Percentiles rank a stretch among this genome's conserved stretches.
Conservation (phyloP, 1,140 invertebrate genomes). For the Oscheius sp. region DNA sequence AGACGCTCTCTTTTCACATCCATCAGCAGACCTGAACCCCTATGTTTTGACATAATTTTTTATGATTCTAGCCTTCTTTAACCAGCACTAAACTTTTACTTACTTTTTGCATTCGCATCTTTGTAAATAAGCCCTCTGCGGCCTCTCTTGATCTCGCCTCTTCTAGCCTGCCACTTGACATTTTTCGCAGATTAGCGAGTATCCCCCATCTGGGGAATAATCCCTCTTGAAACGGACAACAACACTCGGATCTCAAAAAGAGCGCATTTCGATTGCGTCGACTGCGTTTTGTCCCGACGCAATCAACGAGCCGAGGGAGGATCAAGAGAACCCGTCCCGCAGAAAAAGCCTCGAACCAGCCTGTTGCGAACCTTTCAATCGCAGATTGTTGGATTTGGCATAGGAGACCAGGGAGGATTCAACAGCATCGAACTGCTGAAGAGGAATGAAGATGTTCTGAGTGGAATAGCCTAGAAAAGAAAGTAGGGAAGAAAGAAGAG, state of each 20-base stretch:
- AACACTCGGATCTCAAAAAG: no score
- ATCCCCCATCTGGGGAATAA: no score
- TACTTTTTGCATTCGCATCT: no score
- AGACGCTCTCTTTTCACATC: conserved; percentile 42
- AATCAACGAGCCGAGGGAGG: background rate
- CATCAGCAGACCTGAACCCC: conserved; percentile 36
- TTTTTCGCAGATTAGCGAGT: no score
- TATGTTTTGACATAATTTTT: background rate
- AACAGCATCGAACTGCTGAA: conserved; percentile 18
- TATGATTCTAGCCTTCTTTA: background rate
- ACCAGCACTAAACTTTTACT: no score
- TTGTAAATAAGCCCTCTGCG: no score
- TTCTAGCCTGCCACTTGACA: background rate
- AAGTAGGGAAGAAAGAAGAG: no score
- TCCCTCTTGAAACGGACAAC: no score
- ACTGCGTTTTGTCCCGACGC: background rate
- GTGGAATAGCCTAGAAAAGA: conserved; percentile 29
- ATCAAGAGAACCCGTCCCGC: background rate
- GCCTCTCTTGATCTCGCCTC: no score
- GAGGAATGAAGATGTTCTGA: conserved; percentile 31
- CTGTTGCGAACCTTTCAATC: conserved; percentile 28
- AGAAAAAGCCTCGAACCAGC: background rate
- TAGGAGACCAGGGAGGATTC: conserved; percentile 32
- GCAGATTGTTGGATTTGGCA: conserved; percentile 7
- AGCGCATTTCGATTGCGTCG: background rate